phyloP scores from a whole-genome alignment of 1,140 invertebrate genomes.

The Leptopilina clavipes region DNA sequence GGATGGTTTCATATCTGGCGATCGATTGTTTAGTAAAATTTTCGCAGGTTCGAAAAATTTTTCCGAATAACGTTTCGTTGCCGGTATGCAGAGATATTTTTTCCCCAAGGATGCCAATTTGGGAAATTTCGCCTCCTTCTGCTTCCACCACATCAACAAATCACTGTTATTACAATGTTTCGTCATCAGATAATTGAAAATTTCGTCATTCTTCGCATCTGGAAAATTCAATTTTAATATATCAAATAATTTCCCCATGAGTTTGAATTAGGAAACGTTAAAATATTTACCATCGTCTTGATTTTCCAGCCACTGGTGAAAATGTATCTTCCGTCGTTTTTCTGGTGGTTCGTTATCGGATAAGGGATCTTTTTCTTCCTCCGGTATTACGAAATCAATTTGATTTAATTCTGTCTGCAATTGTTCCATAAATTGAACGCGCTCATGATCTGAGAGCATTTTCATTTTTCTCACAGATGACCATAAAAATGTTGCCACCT shows the following conservation, averaged over 20 bases:
- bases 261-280: no score
- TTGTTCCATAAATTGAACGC: neutral
- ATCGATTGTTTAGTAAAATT: neutral
- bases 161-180: neutral
- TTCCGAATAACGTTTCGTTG: neutral
- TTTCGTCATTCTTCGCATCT: neutral
- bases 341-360: neutral
- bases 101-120: neutral
- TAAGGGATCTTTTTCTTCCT: neutral
- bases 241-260: no score
- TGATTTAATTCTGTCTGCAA: neutral
- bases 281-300: neutral
- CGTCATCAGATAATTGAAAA: neutral
- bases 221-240: neutral
- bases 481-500: neutral
- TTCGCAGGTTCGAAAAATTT: neutral
- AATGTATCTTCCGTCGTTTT: neutral
- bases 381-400: neutral
- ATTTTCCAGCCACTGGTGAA: conserved; percentile 5
- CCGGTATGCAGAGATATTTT: neutral
- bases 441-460: neutral
- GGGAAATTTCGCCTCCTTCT: neutral
- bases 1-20: neutral
- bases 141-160: neutral
- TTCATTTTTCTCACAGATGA: neutral